These are phyloP conservation scores for Halcyon smyrnensis DNA, from an alignment of 2,797 vertebrate species.

Conservation along the genomic window DNA sequence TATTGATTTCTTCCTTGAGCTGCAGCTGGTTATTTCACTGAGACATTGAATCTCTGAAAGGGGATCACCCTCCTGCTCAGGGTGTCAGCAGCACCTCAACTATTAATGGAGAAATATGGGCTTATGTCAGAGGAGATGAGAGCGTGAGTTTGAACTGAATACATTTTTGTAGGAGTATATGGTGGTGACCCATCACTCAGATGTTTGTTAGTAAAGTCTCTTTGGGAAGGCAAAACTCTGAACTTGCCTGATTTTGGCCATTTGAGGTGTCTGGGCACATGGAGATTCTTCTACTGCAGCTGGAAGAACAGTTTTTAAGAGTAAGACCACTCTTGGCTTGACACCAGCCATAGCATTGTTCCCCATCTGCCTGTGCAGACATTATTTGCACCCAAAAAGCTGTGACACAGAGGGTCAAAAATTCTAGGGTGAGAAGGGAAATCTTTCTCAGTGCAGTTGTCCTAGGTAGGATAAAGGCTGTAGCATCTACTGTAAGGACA, in stretches of 20 bases:
- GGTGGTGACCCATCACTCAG: neutral
- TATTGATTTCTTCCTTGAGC: neutral
- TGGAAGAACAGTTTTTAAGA: neutral
- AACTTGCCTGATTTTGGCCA: neutral
- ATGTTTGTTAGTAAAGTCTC: neutral
- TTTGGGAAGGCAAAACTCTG: neutral
- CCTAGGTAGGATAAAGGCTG: neutral
- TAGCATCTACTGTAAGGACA: neutral
- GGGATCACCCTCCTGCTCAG: neutral
- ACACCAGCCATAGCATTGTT: fast-evolving
- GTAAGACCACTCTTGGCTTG: neutral
- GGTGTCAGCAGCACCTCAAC: neutral
- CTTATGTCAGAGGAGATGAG: neutral
- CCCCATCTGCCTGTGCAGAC: neutral
- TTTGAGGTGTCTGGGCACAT: neutral
- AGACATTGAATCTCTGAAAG: neutral
- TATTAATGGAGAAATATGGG: neutral
- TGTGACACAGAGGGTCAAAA: neutral
- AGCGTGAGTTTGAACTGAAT: neutral
- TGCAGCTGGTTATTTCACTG: neutral
- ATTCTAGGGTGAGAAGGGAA: neutral
- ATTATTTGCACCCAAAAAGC: neutral
- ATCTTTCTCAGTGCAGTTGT: neutral
- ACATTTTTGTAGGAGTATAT: neutral
- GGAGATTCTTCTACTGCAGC: neutral